Evolutionary conservation across 2,113 vertebrate species (phyloP), one percentile per base, ranked within the genome.

Genomic region (Aphyosemion australe): DNA sequence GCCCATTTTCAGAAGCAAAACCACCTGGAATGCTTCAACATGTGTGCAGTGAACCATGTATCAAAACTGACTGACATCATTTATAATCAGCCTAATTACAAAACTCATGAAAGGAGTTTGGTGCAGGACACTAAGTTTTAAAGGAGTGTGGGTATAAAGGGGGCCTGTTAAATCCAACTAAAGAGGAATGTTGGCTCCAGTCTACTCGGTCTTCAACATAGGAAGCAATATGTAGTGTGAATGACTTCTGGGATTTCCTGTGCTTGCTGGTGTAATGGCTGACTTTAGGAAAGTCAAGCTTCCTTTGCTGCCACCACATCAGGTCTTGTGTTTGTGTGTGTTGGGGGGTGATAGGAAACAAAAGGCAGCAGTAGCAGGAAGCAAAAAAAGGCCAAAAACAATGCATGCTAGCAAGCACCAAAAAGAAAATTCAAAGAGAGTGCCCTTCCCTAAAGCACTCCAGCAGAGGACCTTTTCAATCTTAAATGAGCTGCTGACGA

Each of bases 191-290:
- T 74, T 83, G 74, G 87, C 87, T 61, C 74, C 80, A 68, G 88
- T 80, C 87, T 81, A 55, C 76, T 83, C 52, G 63, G 63, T 60
- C 65, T 77, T 72, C 65, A 66, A 69, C 75, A 91, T 87, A 91
- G 93, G 91, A 93, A 93, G 91, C 83, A 91, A 93, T 93, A 90
- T 82, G 87, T 78, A 18, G 71, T 56, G 55, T 85, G 84, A 89
- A 92, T 78, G 87, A 90, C 88, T 87, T 88, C 12, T 87, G 84
- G 91, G 90, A 93, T 90, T 93, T 93, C 93, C 93, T 92, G 88
- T 74, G 61, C 82, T 83, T 80, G 32, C 65, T 61, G 54, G 42
- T 84, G 78, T 70, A 71, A 89, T 79, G 82, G 87, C 74, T 82
- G 83, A 86, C 74, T 81, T 82, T 78, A 84, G 84, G 58, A 56